Conservation (phyloP, 2,113 vertebrate species). For the Rhinoderma darwinii region DNA sequence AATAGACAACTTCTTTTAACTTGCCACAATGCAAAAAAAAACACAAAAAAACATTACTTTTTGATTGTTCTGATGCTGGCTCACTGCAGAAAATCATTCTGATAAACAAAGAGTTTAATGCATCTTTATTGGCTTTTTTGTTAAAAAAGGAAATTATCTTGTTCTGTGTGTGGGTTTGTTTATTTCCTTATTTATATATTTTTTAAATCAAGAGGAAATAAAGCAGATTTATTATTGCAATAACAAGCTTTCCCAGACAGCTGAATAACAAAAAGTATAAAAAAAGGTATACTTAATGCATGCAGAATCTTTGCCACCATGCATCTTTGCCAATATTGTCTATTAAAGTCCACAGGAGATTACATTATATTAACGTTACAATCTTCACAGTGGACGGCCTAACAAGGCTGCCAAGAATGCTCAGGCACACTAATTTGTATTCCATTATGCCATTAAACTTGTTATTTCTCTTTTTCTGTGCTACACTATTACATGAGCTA, state of each 20-base stretch:
- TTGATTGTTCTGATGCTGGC: neutral
- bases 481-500: slow-evolving; percentile 44
- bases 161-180: neutral
- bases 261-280: slow-evolving; percentile 41
- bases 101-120: neutral
- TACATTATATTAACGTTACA: slow-evolving; percentile 31
- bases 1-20: neutral
- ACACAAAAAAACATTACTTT: neutral
- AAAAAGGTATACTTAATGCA: slow-evolving; percentile 49
- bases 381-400: slow-evolving; percentile 35
- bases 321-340: slow-evolving; percentile 46
- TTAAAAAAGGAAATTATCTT: neutral
- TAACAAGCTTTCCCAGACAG: slow-evolving; percentile 35
- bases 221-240: slow-evolving; percentile 33
- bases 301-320: slow-evolving; percentile 45
- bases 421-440: slow-evolving; percentile 55
- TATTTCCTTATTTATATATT: too few relatives aligned
- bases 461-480: slow-evolving; percentile 45
- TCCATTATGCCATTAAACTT: slow-evolving; percentile 42
- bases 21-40: neutral
- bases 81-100: neutral
- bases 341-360: slow-evolving; percentile 11
- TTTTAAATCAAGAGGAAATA: neutral
- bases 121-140: slow-evolving; percentile 20
- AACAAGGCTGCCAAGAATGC: neutral